Conservation (phyloP, 2,797 vertebrate genomes). For the Eulemur albifrons region DNA sequence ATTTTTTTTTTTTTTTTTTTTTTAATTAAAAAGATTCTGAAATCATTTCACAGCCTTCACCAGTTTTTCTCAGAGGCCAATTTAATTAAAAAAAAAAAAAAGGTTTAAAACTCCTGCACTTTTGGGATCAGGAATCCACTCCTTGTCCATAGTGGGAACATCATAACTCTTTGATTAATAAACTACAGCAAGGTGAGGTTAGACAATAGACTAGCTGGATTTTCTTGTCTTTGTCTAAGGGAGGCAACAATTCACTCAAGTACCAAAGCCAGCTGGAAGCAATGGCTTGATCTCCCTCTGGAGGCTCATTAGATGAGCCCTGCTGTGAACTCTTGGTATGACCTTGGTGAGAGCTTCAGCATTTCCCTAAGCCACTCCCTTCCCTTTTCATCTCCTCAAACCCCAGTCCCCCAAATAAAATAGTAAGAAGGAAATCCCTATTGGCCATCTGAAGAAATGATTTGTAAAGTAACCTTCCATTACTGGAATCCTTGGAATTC, state of each 20-base stretch:
- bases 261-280: not conserved
- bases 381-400: not conserved
- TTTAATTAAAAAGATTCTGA: constrained; percentile 38
- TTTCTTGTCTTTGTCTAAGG: constrained; percentile 19
- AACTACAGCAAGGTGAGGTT: not conserved
- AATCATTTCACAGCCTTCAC: not conserved
- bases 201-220: not conserved
- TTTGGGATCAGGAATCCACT: not conserved
- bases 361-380: not conserved
- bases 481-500: constrained; percentile 22
- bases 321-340: not conserved
- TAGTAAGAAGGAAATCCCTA: not conserved
- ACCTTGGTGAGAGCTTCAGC: not conserved
- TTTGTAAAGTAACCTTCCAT: constrained; percentile 13
- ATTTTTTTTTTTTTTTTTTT: too few relatives aligned
- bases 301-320: constrained; percentile 4
- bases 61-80: not conserved
- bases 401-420: not conserved
- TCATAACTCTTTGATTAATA: constrained; percentile 41
- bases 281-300: not conserved
- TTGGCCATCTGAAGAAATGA: not conserved
- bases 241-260: not conserved
- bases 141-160: not conserved
- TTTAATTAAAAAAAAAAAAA: not conserved
- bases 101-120: not conserved